Conservation (phyloP, 2,888 invertebrate genomes). For the Lepidochitona cinerea region DNA sequence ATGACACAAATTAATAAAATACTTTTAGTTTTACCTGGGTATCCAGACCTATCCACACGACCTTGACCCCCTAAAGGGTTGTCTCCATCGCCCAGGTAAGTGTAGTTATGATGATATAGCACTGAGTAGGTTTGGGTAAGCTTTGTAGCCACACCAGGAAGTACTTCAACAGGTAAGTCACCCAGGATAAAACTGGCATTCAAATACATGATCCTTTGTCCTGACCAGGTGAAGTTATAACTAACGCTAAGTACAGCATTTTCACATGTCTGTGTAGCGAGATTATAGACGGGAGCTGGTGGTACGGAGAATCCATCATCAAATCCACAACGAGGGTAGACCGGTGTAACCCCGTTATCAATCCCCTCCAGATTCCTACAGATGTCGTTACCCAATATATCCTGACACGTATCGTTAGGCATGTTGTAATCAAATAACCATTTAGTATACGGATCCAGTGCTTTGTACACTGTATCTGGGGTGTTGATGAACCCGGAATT, state of each 20-base stretch:
- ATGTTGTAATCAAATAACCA: conserved; percentile 35
- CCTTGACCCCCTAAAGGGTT: background rate
- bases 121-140: conserved; percentile 54
- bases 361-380: background rate
- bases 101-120: conserved; percentile 40
- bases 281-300: conserved; percentile 31
- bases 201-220: conserved; percentile 42
- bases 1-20: too few relatives aligned
- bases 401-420: conserved; percentile 30
- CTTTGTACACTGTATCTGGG: conserved; percentile 8
- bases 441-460: conserved; percentile 18
- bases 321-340: conserved; percentile 41
- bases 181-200: conserved; percentile 55
- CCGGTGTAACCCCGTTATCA: background rate
- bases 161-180: conserved; percentile 33
- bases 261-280: conserved; percentile 31
- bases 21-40: too few relatives aligned
- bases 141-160: conserved; percentile 8
- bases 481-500: conserved; percentile 36
- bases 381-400: conserved; percentile 21
- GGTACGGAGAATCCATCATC: conserved; percentile 48
- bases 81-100: background rate
- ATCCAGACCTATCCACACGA: conserved; percentile 47
- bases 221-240: conserved; percentile 60
- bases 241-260: conserved; percentile 60